Percentiles rank a stretch among this genome's conserved stretches.
phyloP scores from a whole-genome alignment of 2,888 invertebrate genomes.

The Leptinotarsa haldemani region DNA sequence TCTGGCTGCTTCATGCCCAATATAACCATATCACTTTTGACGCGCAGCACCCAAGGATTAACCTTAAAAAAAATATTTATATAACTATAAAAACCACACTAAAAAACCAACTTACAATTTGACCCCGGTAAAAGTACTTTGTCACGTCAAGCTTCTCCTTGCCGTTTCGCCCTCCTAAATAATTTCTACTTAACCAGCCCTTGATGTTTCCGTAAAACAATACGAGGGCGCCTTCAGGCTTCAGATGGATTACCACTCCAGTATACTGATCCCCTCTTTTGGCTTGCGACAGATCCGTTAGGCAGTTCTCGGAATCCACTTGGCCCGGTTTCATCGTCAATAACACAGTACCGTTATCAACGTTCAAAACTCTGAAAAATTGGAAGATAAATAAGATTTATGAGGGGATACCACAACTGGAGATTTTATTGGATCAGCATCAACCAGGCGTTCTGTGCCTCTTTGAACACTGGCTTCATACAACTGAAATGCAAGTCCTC shows the following conservation, averaged over 20 bases:
- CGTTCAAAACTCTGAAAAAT: slow-evolving; percentile 67
- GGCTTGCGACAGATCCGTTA: slow-evolving; percentile 68
- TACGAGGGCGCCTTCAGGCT: slow-evolving; percentile 68
- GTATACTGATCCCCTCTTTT: slow-evolving; percentile 68
- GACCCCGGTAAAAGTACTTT: slow-evolving; percentile 71
- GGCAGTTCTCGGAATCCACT: slow-evolving; percentile 69
- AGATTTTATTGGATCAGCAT: too few relatives aligned
- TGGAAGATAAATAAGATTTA: not conserved
- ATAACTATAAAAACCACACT: too few relatives aligned
- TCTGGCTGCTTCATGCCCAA: slow-evolving; percentile 62
- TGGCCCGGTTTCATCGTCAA: slow-evolving; percentile 77
- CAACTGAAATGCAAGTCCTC: too few relatives aligned
- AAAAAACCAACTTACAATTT: slow-evolving; percentile 66
- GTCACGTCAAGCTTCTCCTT: slow-evolving; percentile 55
- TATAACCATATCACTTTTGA: slow-evolving; percentile 63
- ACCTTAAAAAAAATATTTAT: slow-evolving; percentile 64
- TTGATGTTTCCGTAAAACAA: slow-evolving; percentile 71
- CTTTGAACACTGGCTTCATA: too few relatives aligned
- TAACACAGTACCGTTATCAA: slow-evolving; percentile 67
- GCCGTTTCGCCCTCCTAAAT: slow-evolving; percentile 43
- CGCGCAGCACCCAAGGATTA: slow-evolving; percentile 67
- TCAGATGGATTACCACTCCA: slow-evolving; percentile 70
- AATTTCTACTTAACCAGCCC: slow-evolving; percentile 65
- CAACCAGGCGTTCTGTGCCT: too few relatives aligned
- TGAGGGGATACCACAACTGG: too few relatives aligned